Conservation (phyloP, 2,113 vertebrate species). For the Orientallactaga bullata region DNA sequence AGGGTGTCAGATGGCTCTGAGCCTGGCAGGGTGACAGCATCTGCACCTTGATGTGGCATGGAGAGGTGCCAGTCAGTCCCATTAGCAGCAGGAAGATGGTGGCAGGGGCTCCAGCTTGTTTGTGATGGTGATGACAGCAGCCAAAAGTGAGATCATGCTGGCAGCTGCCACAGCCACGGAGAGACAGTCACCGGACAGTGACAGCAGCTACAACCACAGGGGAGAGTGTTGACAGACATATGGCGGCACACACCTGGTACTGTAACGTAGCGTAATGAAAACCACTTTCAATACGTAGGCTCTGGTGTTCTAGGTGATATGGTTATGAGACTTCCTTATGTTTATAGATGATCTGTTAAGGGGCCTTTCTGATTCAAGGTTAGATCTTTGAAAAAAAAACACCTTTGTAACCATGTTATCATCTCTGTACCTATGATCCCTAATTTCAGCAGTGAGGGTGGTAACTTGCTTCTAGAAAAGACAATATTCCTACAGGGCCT, state of each 20-base stretch:
- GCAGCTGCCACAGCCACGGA: conserved; percentile 42
- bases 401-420: not conserved
- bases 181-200: conserved; percentile 44
- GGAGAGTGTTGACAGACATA: conserved; percentile 30
- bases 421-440: not conserved
- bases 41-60: conserved; percentile 40
- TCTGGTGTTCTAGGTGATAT: not conserved
- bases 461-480: conserved; percentile 4
- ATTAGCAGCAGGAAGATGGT: conserved; percentile 51
- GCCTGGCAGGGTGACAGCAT: conserved; percentile 27
- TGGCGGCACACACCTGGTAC: fast-evolving
- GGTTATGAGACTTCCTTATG: not conserved
- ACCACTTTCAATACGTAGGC: not conserved
- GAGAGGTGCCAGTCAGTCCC: conserved; percentile 65
- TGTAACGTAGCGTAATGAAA: not conserved
- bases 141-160: conserved; percentile 3
- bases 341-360: not conserved
- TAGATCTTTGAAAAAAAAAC: not conserved
- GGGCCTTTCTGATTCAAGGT: not conserved
- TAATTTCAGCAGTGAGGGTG: not conserved
- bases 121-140: conserved; percentile 67
- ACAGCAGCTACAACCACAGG: conserved; percentile 28
- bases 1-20: conserved; percentile 60
- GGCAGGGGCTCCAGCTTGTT: conserved; percentile 53
- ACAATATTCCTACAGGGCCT: not conserved